Evolutionary conservation across 2,888 invertebrate genomes (phyloP).

Genomic region (Agriopis marginaria): DNA sequence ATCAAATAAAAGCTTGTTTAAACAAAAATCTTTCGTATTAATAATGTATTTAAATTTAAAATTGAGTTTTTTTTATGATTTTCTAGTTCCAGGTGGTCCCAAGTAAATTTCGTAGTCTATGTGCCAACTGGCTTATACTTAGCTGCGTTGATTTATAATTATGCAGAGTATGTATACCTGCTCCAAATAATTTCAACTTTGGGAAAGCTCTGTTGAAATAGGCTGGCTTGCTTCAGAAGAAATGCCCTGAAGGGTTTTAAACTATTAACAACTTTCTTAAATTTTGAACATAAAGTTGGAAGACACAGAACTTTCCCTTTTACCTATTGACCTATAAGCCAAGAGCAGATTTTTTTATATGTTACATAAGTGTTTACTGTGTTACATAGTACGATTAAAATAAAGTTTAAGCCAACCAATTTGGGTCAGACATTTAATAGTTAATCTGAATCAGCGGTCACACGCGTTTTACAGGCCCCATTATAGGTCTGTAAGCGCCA

Average conservation of each 20-base stretch:
- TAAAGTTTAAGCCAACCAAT: constrained; percentile 2
- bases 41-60: too few species aligned
- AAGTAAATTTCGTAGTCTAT: too few species aligned
- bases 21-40: too few species aligned
- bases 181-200: constrained; percentile 20
- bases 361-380: too few species aligned
- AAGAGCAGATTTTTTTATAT: neutral
- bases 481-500: constrained; percentile 7
- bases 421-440: constrained; percentile 13
- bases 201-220: constrained; percentile 22
- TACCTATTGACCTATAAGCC: neutral
- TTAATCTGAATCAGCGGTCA: constrained; percentile 25
- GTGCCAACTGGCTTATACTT: neutral
- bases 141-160: neutral
- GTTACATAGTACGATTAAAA: too few species aligned
- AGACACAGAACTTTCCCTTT: constrained; percentile 15
- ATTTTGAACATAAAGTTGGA: constrained; percentile 29
- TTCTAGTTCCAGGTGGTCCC: too few species aligned
- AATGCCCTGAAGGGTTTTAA: constrained; percentile 30
- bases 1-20: too few species aligned
- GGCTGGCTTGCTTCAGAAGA: constrained; percentile 19
- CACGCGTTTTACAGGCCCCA: constrained; percentile 21
- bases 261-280: constrained; percentile 30
- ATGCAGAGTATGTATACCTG: neutral
- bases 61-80: too few species aligned